Evolutionary conservation across 2,888 invertebrate genomes (phyloP).

Genomic region (Apodemia mormo): DNA sequence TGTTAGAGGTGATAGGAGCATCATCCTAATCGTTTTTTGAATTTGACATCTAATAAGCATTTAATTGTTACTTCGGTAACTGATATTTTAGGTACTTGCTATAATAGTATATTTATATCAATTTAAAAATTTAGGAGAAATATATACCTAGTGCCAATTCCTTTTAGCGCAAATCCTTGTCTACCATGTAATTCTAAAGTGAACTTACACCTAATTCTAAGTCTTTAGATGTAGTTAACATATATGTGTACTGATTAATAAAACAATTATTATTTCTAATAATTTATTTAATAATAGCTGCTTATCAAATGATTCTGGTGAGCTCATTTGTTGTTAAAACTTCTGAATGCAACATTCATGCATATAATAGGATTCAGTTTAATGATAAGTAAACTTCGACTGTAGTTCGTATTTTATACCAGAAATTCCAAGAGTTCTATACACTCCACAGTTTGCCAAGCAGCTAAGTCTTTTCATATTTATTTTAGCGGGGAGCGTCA

Average conservation of each 20-base stretch:
- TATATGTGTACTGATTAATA: slow-evolving; percentile 50
- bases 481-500: background rate
- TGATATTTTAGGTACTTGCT: slow-evolving; percentile 59
- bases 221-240: slow-evolving; percentile 59
- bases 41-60: slow-evolving; percentile 62
- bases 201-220: slow-evolving; percentile 57
- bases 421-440: background rate
- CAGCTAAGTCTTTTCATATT: background rate
- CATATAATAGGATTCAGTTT: background rate
- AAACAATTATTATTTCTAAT: slow-evolving; percentile 14
- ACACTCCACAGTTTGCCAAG: background rate
- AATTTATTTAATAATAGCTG: background rate
- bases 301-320: background rate
- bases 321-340: background rate
- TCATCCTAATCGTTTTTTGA: slow-evolving; percentile 50
- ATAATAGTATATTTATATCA: slow-evolving; percentile 61
- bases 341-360: background rate
- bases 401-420: background rate
- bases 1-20: slow-evolving; percentile 43
- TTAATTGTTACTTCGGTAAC: slow-evolving; percentile 63
- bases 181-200: slow-evolving; percentile 53
- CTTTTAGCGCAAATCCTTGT: slow-evolving; percentile 60
- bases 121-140: slow-evolving; percentile 53
- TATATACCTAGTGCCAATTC: slow-evolving; percentile 64
- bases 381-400: background rate